These are phyloP conservation scores for Hyphantria cunea DNA, from an alignment of 1,140 invertebrate genomes.

Conservation along the genomic window DNA sequence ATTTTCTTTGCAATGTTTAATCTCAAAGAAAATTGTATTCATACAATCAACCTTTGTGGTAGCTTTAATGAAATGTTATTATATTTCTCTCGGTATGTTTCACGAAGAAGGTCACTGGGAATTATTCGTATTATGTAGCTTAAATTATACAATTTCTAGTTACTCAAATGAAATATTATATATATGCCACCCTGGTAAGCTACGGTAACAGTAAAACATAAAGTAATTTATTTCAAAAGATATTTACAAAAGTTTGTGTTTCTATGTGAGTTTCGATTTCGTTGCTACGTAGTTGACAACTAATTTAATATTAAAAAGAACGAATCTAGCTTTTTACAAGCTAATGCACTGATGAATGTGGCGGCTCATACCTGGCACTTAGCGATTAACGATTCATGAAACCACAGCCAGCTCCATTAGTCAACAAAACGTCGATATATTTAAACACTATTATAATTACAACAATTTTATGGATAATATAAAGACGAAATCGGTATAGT, in stretches of 20 bases:
- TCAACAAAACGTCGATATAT: background rate
- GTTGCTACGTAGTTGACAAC: constrained; percentile 9
- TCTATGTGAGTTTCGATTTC: background rate
- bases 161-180: too few species aligned
- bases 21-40: constrained; percentile 5
- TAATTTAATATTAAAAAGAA: constrained; percentile 4
- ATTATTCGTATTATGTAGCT: constrained; percentile 7
- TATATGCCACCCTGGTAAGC: too few species aligned
- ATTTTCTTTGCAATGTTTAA: constrained; percentile 13
- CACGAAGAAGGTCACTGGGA: constrained; percentile 5
- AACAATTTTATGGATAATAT: background rate
- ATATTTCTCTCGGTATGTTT: constrained; percentile 13
- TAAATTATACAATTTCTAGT: constrained; percentile 1
- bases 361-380: constrained; percentile 23
- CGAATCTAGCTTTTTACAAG: constrained; percentile 2
- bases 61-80: constrained; percentile 21
- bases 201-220: too few species aligned
- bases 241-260: background rate
- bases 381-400: constrained; percentile 23
- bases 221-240: too few species aligned
- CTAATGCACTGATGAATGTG: constrained; percentile 19
- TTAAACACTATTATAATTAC: constrained; percentile 3
- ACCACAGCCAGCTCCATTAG: constrained; percentile 20
- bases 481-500: constrained; percentile 2
- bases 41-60: constrained; percentile 17